Conservation (phyloP, 2,888 invertebrate genomes). For the Cephus pygmeus region DNA sequence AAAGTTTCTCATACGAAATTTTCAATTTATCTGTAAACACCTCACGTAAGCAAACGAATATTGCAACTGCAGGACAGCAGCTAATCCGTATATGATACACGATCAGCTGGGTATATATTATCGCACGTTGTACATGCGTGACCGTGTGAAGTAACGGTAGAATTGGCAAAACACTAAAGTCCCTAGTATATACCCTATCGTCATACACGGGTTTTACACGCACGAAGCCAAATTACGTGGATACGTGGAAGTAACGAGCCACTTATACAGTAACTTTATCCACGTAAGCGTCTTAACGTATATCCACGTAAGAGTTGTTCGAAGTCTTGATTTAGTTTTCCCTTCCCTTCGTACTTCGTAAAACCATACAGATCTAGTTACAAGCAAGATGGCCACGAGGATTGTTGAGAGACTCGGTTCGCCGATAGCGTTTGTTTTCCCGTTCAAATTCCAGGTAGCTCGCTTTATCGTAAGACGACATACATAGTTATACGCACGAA, state of each 20-base stretch:
- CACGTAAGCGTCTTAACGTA: neutral
- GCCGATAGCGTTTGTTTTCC: neutral
- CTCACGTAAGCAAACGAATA: neutral
- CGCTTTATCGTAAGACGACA: neutral
- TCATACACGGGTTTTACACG: neutral
- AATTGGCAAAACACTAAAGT: neutral
- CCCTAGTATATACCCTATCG: neutral
- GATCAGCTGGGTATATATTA: neutral
- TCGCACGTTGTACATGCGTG: neutral
- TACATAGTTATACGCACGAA: neutral
- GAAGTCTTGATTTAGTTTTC: neutral
- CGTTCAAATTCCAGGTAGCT: neutral
- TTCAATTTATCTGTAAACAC: neutral
- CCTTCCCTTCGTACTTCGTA: neutral
- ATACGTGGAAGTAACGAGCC: neutral
- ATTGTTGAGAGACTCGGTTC: neutral
- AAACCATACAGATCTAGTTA: neutral
- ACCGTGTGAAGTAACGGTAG: neutral
- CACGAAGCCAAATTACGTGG: neutral
- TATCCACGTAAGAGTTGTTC: neutral
- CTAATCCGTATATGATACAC: neutral
- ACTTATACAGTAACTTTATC: neutral
- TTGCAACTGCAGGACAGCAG: neutral
- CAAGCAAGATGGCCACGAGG: neutral
- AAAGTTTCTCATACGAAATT: neutral